phyloP scores from a whole-genome alignment of 2,888 invertebrate species.

The Girardia tigrina region DNA sequence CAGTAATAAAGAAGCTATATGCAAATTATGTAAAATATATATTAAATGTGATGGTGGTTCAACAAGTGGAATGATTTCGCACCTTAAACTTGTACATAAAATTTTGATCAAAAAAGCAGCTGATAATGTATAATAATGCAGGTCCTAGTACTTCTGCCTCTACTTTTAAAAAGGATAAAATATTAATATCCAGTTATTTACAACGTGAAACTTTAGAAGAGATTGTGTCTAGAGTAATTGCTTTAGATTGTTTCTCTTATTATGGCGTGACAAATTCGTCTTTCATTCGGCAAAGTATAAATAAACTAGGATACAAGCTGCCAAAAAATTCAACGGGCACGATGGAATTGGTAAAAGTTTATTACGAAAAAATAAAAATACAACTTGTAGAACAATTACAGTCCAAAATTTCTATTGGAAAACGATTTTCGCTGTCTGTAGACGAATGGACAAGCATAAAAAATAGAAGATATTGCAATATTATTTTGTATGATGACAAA shows the following conservation, averaged over 20 bases:
- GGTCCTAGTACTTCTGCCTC: background rate
- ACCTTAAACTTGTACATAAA: conserved; percentile 23
- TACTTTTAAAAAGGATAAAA: background rate
- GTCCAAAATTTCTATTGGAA: too few relatives aligned
- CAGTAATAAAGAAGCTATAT: conserved; percentile 9
- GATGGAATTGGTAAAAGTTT: background rate
- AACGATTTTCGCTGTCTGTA: too few relatives aligned
- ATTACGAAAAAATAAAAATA: background rate
- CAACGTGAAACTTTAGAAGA: conserved; percentile 23
- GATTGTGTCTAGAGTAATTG: conserved; percentile 19
- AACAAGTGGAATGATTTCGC: conserved; percentile 23
- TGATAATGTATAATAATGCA: conserved; percentile 16
- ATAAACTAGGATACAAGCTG: conserved; percentile 5
- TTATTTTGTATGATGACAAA: background rate
- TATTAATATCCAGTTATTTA: background rate
- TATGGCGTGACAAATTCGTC: conserved; percentile 1
- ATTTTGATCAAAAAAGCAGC: conserved; percentile 17
- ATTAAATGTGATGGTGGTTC: background rate
- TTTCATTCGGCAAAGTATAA: background rate
- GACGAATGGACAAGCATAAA: too few relatives aligned
- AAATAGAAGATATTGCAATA: background rate
- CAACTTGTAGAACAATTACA: background rate
- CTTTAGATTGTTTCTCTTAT: background rate
- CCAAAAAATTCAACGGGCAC: background rate
- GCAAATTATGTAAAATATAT: background rate